Evolutionary conservation across 30 jellyfish, hydroid and myxozoan species (phyloP).

Genomic region (Turritopsis rubra): DNA sequence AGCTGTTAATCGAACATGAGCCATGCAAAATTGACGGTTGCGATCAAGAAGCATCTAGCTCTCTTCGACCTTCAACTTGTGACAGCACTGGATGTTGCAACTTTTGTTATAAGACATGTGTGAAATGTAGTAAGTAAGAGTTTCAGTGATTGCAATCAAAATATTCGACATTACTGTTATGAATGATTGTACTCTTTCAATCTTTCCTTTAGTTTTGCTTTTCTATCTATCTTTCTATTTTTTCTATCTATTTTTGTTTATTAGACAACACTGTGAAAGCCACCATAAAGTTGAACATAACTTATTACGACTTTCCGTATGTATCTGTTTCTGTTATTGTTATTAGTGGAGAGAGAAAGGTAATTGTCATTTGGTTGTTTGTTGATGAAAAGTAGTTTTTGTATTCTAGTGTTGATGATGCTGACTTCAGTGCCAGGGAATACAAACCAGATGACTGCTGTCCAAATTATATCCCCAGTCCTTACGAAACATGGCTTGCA

Average conservation of each 20-base stretch:
- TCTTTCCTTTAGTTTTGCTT: too few species aligned
- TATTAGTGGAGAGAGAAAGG: not conserved
- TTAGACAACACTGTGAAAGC: constrained; percentile 47
- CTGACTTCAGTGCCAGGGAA: constrained; percentile 53
- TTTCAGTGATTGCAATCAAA: not conserved
- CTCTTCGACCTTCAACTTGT: constrained; percentile 64
- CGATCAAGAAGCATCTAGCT: constrained; percentile 63
- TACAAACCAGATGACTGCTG: constrained; percentile 42
- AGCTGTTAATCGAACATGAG: constrained; percentile 36
- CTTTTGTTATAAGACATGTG: constrained; percentile 56
- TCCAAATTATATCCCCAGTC: constrained; percentile 51
- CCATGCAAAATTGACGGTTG: constrained; percentile 47
- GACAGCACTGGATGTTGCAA: constrained; percentile 56
- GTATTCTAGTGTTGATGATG: not conserved
- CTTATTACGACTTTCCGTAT: constrained; percentile 59
- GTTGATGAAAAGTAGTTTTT: not conserved
- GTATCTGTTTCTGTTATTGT: constrained; percentile 26
- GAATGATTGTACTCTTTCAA: not conserved
- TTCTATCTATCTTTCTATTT: too few species aligned
- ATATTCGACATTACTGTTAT: not conserved
- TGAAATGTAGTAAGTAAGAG: constrained; percentile 61
- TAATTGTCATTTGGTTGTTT: not conserved
- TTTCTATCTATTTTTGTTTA: not conserved
- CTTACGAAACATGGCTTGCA: constrained; percentile 85
- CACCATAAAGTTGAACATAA: constrained; percentile 33